These are phyloP conservation scores for Petrolisthes cinctipes DNA, from an alignment of 2,888 invertebrate genomes.

Conservation along the genomic window DNA sequence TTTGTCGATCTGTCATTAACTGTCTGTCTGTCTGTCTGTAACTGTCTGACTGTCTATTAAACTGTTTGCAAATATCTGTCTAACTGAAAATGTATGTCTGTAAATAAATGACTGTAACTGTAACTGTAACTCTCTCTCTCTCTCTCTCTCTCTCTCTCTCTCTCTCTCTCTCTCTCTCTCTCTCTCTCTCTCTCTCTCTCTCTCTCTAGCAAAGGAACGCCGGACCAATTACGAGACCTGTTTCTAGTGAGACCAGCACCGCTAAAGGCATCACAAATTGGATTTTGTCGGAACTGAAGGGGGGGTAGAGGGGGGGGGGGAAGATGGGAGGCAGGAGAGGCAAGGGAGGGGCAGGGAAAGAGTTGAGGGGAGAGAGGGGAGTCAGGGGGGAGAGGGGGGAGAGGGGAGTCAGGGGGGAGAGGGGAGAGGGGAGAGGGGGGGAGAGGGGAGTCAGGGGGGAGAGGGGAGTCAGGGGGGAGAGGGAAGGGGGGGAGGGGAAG, in stretches of 20 bases:
- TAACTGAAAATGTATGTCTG: too few relatives aligned
- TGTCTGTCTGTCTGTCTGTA: too few relatives aligned
- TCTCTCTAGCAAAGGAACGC: not conserved
- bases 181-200: conserved; percentile 17
- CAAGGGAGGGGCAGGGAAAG: not conserved
- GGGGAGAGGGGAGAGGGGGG: too few relatives aligned
- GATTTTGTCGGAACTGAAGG: not conserved
- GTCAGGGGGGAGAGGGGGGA: not conserved
- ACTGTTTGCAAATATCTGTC: too few relatives aligned
- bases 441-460: too few relatives aligned
- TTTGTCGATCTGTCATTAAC: too few relatives aligned
- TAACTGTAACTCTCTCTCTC: too few relatives aligned
- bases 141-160: conserved; percentile 26
- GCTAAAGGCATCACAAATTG: not conserved
- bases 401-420: not conserved
- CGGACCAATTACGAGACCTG: not conserved
- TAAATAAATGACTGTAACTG: too few relatives aligned
- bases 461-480: too few relatives aligned
- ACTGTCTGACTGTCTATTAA: too few relatives aligned
- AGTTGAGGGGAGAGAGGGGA: not conserved
- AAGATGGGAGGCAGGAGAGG: not conserved
- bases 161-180: conserved; percentile 21
- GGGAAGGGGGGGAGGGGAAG: too few relatives aligned
- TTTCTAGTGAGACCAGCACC: not conserved
- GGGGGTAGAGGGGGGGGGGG: not conserved